Percentiles rank a stretch among this genome's conserved stretches.
phyloP scores from a whole-genome alignment of 1,140 invertebrate species.

The Diorhabda carinulata region DNA sequence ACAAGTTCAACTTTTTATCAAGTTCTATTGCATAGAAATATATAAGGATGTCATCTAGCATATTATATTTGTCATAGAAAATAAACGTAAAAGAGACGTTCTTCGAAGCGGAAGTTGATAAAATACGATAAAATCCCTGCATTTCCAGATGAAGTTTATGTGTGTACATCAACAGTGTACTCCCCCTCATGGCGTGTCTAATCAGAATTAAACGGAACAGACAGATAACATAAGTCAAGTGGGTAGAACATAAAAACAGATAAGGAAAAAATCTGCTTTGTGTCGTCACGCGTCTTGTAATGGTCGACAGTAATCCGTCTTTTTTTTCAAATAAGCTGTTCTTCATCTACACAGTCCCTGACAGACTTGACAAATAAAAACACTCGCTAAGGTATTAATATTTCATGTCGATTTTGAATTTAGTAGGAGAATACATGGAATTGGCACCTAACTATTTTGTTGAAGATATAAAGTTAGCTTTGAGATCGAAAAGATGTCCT shows the following conservation, averaged over 20 bases:
- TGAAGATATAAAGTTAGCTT: no score
- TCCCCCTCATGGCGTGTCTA: conserved; percentile 5
- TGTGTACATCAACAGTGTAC: conserved; percentile 2
- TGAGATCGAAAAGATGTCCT: no score
- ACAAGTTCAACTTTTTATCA: background rate
- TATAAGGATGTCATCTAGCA: background rate
- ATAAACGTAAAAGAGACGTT: background rate
- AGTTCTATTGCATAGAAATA: background rate
- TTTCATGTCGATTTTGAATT: no score
- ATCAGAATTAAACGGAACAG: conserved; percentile 1
- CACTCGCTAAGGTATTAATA: no score
- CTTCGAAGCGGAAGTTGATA: conserved; percentile 11
- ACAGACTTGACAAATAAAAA: no score
- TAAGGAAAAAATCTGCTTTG: conserved; percentile 13
- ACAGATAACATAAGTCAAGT: conserved; percentile 14
- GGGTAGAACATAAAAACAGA: conserved; percentile 9
- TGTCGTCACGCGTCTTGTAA: background rate
- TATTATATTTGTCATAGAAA: background rate
- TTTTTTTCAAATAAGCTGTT: background rate
- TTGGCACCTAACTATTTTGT: no score
- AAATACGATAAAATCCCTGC: conserved; percentile 12
- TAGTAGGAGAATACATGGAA: no score
- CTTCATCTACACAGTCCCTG: background rate
- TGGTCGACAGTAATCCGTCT: background rate
- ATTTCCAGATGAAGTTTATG: conserved; percentile 9